Base-by-base conservation (phyloP, 1,140 invertebrate genomes). In the Bicyclus anynana region DNA sequence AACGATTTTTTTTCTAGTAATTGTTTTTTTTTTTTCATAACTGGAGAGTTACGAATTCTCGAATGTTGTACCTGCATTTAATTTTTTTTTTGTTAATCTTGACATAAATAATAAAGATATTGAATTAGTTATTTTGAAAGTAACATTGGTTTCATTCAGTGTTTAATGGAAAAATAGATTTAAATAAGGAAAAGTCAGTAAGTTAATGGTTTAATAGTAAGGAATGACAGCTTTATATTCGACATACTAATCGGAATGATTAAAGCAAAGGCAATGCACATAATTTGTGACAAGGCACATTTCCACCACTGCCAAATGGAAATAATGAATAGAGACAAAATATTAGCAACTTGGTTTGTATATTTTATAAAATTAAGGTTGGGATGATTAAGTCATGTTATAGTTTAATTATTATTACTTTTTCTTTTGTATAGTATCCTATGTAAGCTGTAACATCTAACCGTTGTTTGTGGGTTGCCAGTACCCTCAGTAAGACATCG, bases 21-120 rank as follows among this genome's bases (percentile, higher is more conserved):
- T 84, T 74, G 78, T 84, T 82, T 85, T 82, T 62, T 68, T 60
- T 63, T 69, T 76, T 86, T 83, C 69, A 84, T 78, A 80, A 84
- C 76, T 80, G 75, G 85, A 87, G 86, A 90, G 86, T 84, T 77
- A 79, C 65, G 72, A 75, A 87, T 89, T 87, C 89, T 90, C 87
- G 89, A 89, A 87, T 88, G 78, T 88, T 89, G 89, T 90, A 90
- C 89, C 89, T 90, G 89, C 87, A 89, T 90, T 89, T 89, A 88
- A 76, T 85, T 84, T 84, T 83, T 38, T 78, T 76, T 84, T 87
- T 80, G 76, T 84, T 86, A 77, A 76, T 84, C 77, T 88, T 83
- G 82, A 86, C 80, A 85, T 85, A 84, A 80, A 80, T 84, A 81
- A 83, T 82, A 81, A 80, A 74, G 73, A 75, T 82, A 73, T 79